Evolutionary conservation across 2,888 invertebrate species (phyloP).

Genomic region (Caenorhabditis imperialis): DNA sequence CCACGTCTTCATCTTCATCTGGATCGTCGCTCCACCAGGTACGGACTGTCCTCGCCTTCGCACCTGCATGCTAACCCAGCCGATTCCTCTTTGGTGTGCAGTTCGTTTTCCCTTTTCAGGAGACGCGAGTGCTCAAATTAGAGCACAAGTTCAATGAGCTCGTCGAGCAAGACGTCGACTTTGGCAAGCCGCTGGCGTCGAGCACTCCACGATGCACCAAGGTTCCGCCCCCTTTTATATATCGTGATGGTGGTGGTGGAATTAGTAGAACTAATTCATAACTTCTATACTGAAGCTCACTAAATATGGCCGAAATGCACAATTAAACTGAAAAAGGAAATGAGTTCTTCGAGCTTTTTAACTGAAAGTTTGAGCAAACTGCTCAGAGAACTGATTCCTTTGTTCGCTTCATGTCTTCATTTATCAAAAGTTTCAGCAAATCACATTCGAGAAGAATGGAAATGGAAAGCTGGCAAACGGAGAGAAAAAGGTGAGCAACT

Average conservation of each 20-base stretch:
- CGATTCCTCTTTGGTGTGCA: no score
- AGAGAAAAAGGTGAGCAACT: conserved; percentile 14
- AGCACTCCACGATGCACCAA: conserved; percentile 48
- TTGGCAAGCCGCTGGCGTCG: conserved; percentile 45
- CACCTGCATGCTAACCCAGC: conserved; percentile 11
- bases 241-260: no score
- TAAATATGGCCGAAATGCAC: no score
- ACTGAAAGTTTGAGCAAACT: no score
- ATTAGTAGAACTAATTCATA: no score
- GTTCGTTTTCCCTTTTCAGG: conserved; percentile 29
- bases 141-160: conserved; percentile 40
- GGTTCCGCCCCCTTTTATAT: no score
- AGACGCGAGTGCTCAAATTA: conserved; percentile 26
- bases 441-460: conserved; percentile 22
- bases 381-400: no score
- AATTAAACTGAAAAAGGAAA: no score
- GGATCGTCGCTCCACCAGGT: conserved; percentile 23
- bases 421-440: conserved; percentile 29
- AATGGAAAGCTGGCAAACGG: conserved; percentile 33
- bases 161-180: conserved; percentile 20
- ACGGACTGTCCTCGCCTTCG: no score
- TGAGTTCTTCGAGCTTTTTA: no score
- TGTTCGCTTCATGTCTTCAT: no score
- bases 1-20: conserved; percentile 6
- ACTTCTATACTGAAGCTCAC: no score